Conservation (phyloP, 2,888 invertebrate genomes). For the Ornithoptera alexandrae region DNA sequence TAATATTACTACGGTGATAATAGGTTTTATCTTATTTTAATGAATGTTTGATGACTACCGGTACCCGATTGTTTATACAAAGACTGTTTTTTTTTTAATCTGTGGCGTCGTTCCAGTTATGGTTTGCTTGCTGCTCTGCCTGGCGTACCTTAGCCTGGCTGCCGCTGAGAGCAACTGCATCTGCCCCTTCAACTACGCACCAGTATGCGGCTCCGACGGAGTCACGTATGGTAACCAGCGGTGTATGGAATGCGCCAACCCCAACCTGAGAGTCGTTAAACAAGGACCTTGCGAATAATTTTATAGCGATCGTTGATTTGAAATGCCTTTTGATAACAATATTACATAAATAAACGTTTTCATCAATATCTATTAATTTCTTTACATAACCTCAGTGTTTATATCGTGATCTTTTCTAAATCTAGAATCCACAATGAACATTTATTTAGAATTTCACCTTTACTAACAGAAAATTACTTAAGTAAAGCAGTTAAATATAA, state of each 20-base stretch:
- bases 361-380: too few species aligned
- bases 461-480: too few species aligned
- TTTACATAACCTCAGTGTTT: too few species aligned
- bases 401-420: too few species aligned
- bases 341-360: too few species aligned
- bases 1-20: too few species aligned
- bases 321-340: too few species aligned
- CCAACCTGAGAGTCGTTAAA: constrained; percentile 13
- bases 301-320: not conserved
- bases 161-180: not conserved
- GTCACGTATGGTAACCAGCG: constrained; percentile 16
- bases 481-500: too few species aligned
- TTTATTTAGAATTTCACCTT: too few species aligned
- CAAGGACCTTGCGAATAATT: constrained; percentile 10
- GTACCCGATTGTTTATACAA: too few species aligned
- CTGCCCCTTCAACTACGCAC: constrained; percentile 9
- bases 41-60: not conserved
- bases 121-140: constrained; percentile 21
- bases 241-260: constrained; percentile 26
- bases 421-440: too few species aligned
- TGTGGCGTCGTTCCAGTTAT: constrained; percentile 3
- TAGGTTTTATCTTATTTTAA: not conserved
- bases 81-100: not conserved
- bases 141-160: constrained; percentile 7
- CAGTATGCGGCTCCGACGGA: constrained; percentile 27